Evolutionary conservation across 2,113 vertebrate genomes (phyloP), one percentile per base, ranked within the genome.

Genomic region (Neogale vison): DNA sequence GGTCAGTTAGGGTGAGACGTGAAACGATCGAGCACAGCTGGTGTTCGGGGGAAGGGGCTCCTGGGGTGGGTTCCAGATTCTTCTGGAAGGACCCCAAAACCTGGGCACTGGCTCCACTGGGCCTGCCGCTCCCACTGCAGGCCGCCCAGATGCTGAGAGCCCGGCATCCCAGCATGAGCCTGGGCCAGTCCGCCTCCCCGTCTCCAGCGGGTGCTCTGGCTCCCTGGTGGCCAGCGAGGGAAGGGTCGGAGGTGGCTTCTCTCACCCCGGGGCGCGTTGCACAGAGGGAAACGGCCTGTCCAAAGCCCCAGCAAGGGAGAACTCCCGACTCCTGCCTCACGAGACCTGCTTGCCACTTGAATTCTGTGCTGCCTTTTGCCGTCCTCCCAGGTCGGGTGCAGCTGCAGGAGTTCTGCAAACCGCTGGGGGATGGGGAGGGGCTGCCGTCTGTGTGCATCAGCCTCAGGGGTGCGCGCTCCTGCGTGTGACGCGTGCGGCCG

Each of bases 401-500:
- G 23, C 45, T 36, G 45, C 36, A 2, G 15, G 26, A 24, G 52
- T 31, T 71, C 5, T 1, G 76, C 77, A 45, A 29, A n/a, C 18
- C 1, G 0, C 24, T 1, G 10, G 67, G 13, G 10, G n/a, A 14
- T 29, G 59, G 52, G 0, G 34, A 34, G 12, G 6, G 36, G 11
- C 5, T 1, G 4, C 76, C 17, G 34, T 24, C 67, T 20, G 31
- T 20, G 18, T 42, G 29, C 20, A 5, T 2, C 34, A 21, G 67
- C 17, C 67, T 36, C 7, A 4, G 8, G 31, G 34, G 45, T 24
- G 61, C 13, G 7, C 7, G 5, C 36, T 1, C 3, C 29, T 2
- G 52, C 1, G 6, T 39, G 31, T 13, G 42, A 9, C 34, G 2
- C 0, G 3, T 7, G 7, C 14, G 1, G 36, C 34, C 0, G 0